phyloP scores from a whole-genome alignment of 1,140 invertebrate species.

The Neodiprion lecontei region DNA sequence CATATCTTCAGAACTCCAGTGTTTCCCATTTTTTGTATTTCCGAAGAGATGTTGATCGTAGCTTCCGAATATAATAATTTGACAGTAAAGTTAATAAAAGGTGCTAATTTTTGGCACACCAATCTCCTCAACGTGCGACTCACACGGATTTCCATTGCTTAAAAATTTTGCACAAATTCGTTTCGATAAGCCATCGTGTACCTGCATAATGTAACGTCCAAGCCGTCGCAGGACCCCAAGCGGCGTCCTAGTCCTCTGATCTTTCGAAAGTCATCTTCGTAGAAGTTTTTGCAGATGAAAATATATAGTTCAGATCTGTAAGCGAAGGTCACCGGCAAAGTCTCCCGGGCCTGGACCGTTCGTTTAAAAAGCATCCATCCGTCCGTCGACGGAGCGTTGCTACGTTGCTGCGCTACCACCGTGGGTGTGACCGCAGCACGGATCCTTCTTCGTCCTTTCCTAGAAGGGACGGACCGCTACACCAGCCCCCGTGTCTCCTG shows the following conservation, averaged over 20 bases:
- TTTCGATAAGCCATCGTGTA: neutral
- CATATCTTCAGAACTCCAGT: no score
- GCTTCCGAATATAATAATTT: no score
- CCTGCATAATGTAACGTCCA: no score
- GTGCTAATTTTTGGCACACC: no score
- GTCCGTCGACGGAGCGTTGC: no score
- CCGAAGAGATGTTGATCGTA: no score
- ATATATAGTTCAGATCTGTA: neutral
- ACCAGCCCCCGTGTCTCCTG: neutral
- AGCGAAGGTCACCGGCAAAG: neutral
- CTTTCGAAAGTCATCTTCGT: neutral
- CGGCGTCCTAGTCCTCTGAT: neutral
- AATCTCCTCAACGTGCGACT: no score
- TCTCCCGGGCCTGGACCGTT: neutral
- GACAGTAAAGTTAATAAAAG: no score
- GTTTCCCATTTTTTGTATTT: no score
- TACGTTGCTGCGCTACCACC: neutral
- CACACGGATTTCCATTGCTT: neutral
- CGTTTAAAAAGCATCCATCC: neutral
- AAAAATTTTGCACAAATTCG: neutral
- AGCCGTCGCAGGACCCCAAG: neutral
- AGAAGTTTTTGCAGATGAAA: neutral
- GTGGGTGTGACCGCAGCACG: neutral
- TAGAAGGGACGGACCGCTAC: neutral
- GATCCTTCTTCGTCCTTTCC: neutral